phyloP scores from a whole-genome alignment of 2,888 invertebrate genomes.

The Andrena trimmerana region DNA sequence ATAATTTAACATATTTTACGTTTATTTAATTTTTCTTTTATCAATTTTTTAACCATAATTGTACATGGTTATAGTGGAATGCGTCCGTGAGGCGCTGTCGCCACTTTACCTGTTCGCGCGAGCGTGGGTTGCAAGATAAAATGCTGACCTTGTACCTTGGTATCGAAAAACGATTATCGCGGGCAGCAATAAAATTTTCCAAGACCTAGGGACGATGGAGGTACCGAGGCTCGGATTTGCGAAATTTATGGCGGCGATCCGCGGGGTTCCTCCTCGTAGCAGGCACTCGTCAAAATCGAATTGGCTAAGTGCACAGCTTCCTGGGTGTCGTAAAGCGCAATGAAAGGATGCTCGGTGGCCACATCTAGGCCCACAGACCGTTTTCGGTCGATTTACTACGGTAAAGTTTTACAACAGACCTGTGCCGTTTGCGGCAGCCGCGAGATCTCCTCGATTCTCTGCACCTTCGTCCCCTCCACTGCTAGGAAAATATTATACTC shows the following conservation, averaged over 20 bases:
- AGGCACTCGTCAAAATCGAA: conserved; percentile 63
- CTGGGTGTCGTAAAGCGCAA: conserved; percentile 62
- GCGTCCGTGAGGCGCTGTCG: no score
- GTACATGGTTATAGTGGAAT: no score
- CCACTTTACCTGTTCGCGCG: no score
- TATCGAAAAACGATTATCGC: conserved; percentile 11
- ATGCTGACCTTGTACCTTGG: background rate
- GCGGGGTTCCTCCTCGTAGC: conserved; percentile 11
- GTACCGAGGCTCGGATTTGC: conserved; percentile 50
- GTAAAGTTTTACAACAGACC: conserved; percentile 52
- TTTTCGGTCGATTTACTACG: conserved; percentile 53
- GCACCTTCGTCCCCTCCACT: background rate
- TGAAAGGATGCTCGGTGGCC: conserved; percentile 69
- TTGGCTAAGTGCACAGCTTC: conserved; percentile 73
- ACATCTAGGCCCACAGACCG: conserved; percentile 66
- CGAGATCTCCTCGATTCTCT: conserved; percentile 34
- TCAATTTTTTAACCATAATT: no score
- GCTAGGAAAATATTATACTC: background rate
- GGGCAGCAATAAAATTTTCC: conserved; percentile 26
- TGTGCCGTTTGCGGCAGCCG: conserved; percentile 26
- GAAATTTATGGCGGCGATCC: conserved; percentile 71
- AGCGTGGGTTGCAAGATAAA: background rate
- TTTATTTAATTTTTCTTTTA: no score
- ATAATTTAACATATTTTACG: no score
- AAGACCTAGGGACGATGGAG: background rate